Evolutionary conservation across 1,140 invertebrate species (phyloP).

Genomic region (Ruditapes philippinarum): DNA sequence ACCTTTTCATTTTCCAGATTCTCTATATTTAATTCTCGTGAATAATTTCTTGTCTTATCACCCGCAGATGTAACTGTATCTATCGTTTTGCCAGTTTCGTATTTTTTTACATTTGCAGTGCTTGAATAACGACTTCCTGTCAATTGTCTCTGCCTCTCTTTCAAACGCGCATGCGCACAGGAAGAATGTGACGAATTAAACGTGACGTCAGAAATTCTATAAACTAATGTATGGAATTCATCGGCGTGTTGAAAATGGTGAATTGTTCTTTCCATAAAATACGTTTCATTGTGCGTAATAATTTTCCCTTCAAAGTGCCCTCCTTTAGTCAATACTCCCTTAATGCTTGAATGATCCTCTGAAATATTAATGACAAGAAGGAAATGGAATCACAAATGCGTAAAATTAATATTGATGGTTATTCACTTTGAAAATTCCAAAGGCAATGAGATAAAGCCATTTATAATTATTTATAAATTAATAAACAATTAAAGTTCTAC

Average conservation of each 20-base stretch:
- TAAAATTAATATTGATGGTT: too few relatives aligned
- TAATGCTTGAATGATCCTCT: constrained; percentile 93
- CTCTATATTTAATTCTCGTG: neutral
- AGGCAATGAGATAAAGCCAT: too few relatives aligned
- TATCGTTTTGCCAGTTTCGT: neutral
- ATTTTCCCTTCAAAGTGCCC: constrained; percentile 97
- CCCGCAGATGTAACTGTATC: neutral
- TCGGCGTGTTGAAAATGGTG: constrained; percentile 88
- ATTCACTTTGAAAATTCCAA: too few relatives aligned
- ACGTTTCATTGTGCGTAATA: constrained; percentile 92
- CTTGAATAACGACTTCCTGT: too few relatives aligned
- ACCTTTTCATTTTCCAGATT: neutral
- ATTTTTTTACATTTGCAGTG: neutral
- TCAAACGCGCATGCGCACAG: constrained; percentile 22
- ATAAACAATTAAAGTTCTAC: too few relatives aligned
- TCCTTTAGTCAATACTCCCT: constrained; percentile 94
- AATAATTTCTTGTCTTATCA: neutral
- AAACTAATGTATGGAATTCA: constrained; percentile 93
- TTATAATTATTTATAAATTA: too few relatives aligned
- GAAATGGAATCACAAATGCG: too few relatives aligned
- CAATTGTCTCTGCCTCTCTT: neutral
- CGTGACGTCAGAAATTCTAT: constrained; percentile 92
- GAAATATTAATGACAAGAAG: constrained; percentile 88
- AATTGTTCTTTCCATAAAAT: constrained; percentile 94
- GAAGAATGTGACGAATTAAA: neutral